phyloP scores from a whole-genome alignment of 2,888 invertebrate genomes.

The Choreutis nemorana region DNA sequence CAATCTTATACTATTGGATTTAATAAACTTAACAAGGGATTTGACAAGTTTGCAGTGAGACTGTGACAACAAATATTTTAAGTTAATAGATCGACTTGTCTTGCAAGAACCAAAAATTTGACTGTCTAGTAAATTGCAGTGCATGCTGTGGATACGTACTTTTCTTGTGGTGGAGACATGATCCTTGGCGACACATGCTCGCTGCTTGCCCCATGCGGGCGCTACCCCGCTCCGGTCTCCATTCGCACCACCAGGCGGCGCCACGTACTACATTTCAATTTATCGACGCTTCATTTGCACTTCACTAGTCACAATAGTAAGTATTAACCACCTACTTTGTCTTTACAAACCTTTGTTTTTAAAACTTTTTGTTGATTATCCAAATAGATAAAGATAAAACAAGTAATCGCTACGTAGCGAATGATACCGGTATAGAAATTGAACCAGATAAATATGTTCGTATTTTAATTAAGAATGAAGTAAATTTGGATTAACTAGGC shows the following conservation, averaged over 20 bases:
- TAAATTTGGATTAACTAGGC: too few relatives aligned
- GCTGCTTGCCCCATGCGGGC: constrained; percentile 81
- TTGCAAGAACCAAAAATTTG: too few relatives aligned
- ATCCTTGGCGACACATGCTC: constrained; percentile 83
- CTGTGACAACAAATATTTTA: too few relatives aligned
- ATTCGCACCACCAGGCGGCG: constrained; percentile 29
- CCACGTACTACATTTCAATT: constrained; percentile 29
- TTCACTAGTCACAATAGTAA: constrained; percentile 28
- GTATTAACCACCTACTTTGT: constrained; percentile 15
- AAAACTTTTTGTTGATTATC: constrained; percentile 5
- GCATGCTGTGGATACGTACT: constrained; percentile 67
- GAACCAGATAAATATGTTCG: constrained; percentile 1
- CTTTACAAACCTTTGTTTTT: constrained; percentile 15
- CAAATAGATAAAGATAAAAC: too few relatives aligned
- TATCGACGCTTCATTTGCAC: constrained; percentile 28
- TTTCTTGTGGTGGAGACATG: constrained; percentile 78
- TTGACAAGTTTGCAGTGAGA: too few relatives aligned
- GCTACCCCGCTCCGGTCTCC: constrained; percentile 52
- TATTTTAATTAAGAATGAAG: too few relatives aligned
- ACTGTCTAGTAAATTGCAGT: too few relatives aligned
- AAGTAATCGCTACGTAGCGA: constrained; percentile 1
- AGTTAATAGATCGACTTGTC: too few relatives aligned
- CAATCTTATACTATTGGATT: too few relatives aligned
- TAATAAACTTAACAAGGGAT: too few relatives aligned
- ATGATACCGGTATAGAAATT: constrained; percentile 2